Evolutionary conservation across 2,797 vertebrate genomes (phyloP).

Genomic region (Philypnodon macrostomus): DNA sequence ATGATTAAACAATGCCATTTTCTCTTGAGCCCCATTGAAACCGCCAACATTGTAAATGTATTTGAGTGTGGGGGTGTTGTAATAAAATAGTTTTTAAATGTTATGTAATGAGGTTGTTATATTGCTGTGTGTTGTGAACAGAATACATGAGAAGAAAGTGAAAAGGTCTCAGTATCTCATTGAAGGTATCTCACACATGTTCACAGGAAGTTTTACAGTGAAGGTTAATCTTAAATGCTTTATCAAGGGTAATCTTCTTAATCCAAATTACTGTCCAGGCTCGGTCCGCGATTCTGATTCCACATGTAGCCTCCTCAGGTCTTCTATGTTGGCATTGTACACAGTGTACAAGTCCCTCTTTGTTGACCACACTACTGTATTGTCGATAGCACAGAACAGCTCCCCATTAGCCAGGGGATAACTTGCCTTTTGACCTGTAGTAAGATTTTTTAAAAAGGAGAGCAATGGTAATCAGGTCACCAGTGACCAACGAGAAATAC

Average conservation of each 20-base stretch:
- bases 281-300: slow-evolving; percentile 46
- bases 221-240: slow-evolving; percentile 74
- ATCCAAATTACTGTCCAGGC: slow-evolving; percentile 68
- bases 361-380: slow-evolving; percentile 3
- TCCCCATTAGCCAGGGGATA: slow-evolving; percentile 7
- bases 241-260: slow-evolving; percentile 75
- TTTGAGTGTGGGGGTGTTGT: slow-evolving; percentile 12
- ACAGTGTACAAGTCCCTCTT: slow-evolving; percentile 22
- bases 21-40: not conserved
- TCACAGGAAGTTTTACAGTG: slow-evolving; percentile 49
- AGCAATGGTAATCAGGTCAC: not conserved
- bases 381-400: slow-evolving; percentile 21
- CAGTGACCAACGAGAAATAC: too few relatives aligned
- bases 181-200: slow-evolving; percentile 28
- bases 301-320: slow-evolving; percentile 37
- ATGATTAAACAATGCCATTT: not conserved
- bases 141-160: slow-evolving; percentile 16
- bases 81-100: slow-evolving; percentile 10
- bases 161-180: slow-evolving; percentile 38
- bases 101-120: slow-evolving; percentile 11
- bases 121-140: slow-evolving; percentile 11
- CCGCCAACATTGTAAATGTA: slow-evolving; percentile 2
- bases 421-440: slow-evolving; percentile 1
- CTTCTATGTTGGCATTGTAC: slow-evolving; percentile 24
- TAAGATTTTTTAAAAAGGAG: slow-evolving; percentile 14